phyloP scores from a whole-genome alignment of 2,888 invertebrate genomes.

The Allacma fusca region DNA sequence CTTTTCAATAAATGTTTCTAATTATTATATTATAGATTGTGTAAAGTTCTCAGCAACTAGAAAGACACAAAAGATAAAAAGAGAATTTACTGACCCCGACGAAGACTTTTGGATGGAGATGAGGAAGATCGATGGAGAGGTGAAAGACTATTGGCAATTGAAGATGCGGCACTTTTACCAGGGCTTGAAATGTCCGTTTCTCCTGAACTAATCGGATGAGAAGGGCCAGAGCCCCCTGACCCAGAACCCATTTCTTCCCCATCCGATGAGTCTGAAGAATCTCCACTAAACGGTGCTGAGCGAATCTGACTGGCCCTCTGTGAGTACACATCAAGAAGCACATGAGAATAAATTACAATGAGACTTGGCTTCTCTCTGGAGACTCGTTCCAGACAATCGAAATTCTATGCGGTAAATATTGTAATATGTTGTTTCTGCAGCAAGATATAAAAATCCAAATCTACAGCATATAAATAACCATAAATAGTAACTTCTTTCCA shows the following conservation, averaged over 20 bases:
- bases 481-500: neutral
- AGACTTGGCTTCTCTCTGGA: too few species aligned
- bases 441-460: too few species aligned
- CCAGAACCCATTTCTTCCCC: constrained; percentile 75
- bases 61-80: neutral
- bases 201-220: constrained; percentile 63
- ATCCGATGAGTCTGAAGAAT: constrained; percentile 93
- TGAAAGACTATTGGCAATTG: constrained; percentile 62
- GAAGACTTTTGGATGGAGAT: constrained; percentile 62
- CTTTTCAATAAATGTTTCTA: too few species aligned
- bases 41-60: neutral
- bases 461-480: too few species aligned
- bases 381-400: too few species aligned
- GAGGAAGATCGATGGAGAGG: constrained; percentile 61
- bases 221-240: constrained; percentile 63
- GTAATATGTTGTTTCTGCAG: too few species aligned
- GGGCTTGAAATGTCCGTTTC: constrained; percentile 69
- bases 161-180: constrained; percentile 61
- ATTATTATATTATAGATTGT: too few species aligned
- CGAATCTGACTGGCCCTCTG: constrained; percentile 93
- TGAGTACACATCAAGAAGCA: constrained; percentile 51
- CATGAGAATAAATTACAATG: constrained; percentile 21
- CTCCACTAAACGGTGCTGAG: constrained; percentile 94
- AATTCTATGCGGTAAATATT: too few species aligned
- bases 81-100: constrained; percentile 59